Base-by-base conservation (phyloP, 2,888 invertebrate genomes). In the Dasypogon diadema region DNA sequence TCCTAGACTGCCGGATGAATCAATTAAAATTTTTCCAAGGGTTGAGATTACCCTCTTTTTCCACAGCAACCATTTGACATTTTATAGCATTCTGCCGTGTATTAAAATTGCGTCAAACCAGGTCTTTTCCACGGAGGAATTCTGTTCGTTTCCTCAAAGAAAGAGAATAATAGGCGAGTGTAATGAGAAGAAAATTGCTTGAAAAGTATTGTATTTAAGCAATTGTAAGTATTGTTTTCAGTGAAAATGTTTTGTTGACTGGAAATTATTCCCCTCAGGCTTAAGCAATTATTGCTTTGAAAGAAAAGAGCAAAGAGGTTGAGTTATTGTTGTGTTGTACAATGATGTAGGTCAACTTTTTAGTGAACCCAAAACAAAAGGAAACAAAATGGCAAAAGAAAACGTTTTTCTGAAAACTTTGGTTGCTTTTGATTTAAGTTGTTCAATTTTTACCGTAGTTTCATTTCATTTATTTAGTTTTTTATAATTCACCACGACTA, bases 131-230 rank as follows among this genome's bases (percentile, higher is more conserved):
- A 6, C 22, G 6, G 48, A 18, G 12, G 24, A 22, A 21, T n/a
- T 6, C 42, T 12, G 12, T 42, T 24, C 24, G 56, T 46, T 24
- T 24, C 8, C n/a, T 42, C 5, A 4, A 46, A 46, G 18, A 21
- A 46, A 26, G 48, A 22, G 42, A 26, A 46, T 65, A 65, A 65
- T 65, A 26, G 65, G 21, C 21, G 46, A 46, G 22, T 46, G 37
- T 65, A 65, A 65, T 65, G 65, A 46, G 46, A 48, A 37, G 65
- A 65, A 65, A 65, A 65, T 65, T 65, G 46, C 48, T 65, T 65
- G 42, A 46, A 37, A 65, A 65, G 48, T 46, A 46, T 65, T 65
- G 46, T 65, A 65, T 48, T 46, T 34, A 12, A 65, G 65, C 65
- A 65, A 65, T 65, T 46, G 65, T 14, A 46, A 65, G 48, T 46